Evolutionary conservation across 2,888 invertebrate genomes (phyloP).

Genomic region (Epinotia brunnichana): DNA sequence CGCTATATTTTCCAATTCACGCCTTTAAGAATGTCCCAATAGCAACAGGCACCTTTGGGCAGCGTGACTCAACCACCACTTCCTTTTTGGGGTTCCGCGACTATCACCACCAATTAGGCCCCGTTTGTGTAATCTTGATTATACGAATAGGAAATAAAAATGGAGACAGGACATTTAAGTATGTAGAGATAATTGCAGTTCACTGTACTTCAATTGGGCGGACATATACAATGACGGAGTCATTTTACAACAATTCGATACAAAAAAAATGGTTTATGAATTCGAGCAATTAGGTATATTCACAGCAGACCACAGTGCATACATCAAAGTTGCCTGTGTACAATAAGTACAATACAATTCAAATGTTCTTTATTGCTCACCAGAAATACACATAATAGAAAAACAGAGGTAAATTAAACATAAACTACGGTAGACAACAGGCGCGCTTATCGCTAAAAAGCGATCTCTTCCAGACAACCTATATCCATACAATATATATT

Average conservation of each 20-base stretch:
- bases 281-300: background rate
- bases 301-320: too few species aligned
- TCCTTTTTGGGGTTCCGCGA: slow-evolving; percentile 31
- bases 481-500: too few species aligned
- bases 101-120: slow-evolving; percentile 27
- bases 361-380: too few species aligned
- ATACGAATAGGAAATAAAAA: slow-evolving; percentile 21
- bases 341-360: too few species aligned
- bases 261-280: background rate
- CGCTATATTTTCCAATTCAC: too few species aligned
- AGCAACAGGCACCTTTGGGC: background rate
- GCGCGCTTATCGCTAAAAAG: too few species aligned
- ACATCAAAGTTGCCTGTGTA: too few species aligned
- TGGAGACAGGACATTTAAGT: slow-evolving; percentile 21
- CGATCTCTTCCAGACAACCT: too few species aligned
- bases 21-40: background rate
- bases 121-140: slow-evolving; percentile 33
- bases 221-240: background rate
- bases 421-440: too few species aligned
- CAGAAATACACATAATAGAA: too few species aligned
- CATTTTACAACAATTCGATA: background rate
- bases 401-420: too few species aligned
- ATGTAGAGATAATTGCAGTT: slow-evolving; percentile 18
- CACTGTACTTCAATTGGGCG: slow-evolving; percentile 13
- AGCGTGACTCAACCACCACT: slow-evolving; percentile 26